phyloP scores from a whole-genome alignment of 2,113 vertebrate genomes.

The Hypanus sabinus region DNA sequence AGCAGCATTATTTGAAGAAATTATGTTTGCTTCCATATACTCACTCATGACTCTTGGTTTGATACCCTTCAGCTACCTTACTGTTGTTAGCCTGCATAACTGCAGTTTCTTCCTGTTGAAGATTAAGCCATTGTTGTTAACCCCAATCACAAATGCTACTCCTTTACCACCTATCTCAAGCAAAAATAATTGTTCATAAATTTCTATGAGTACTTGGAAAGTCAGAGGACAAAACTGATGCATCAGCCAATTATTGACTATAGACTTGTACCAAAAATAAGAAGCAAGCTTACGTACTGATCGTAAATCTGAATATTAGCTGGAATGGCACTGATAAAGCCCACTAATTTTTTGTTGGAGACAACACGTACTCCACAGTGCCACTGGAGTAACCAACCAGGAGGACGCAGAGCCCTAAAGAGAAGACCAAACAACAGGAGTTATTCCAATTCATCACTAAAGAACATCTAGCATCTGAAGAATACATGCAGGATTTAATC shows the following conservation, averaged over 20 bases:
- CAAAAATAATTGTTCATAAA: neutral
- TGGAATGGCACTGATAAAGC: slow-evolving; percentile 96
- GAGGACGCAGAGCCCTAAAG: slow-evolving; percentile 85
- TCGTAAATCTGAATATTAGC: slow-evolving; percentile 89
- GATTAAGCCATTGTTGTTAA: neutral
- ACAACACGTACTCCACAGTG: slow-evolving; percentile 93
- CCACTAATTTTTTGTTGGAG: slow-evolving; percentile 92
- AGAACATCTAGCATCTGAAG: neutral
- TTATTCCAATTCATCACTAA: neutral
- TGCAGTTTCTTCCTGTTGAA: neutral
- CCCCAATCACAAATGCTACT: neutral
- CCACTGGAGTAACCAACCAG: slow-evolving; percentile 95
- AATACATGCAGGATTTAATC: neutral
- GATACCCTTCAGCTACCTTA: neutral
- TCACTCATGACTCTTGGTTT: neutral
- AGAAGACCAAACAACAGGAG: slow-evolving; percentile 8
- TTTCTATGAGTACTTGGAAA: neutral
- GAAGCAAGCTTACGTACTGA: slow-evolving; percentile 53
- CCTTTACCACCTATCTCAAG: neutral
- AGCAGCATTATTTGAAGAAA: neutral
- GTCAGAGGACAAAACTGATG: neutral
- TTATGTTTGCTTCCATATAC: neutral
- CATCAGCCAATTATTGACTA: neutral
- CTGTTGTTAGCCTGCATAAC: neutral
- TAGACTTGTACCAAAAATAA: neutral